A percentile compares a stretch with the other conserved stretches of the same genome.
These are phyloP conservation scores for Ploceus nigricollis DNA, from an alignment of 2,113 vertebrate genomes.

Conservation along the genomic window DNA sequence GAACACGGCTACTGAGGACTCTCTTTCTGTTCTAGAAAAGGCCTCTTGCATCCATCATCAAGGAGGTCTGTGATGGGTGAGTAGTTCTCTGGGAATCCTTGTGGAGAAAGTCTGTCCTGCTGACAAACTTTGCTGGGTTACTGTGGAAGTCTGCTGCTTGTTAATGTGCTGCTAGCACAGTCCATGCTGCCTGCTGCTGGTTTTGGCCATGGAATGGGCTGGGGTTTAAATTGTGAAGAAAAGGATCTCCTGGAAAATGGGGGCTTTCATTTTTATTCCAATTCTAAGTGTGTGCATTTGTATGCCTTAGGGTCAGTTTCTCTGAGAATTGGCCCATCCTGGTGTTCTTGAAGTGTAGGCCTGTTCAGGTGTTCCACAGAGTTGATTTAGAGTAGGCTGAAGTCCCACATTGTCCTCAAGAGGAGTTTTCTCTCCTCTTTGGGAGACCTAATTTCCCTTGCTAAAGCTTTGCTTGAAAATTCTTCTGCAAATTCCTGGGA, in stretches of 20 bases:
- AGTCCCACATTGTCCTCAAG: background rate
- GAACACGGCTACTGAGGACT: background rate
- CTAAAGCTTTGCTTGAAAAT: background rate
- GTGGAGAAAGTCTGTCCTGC: background rate
- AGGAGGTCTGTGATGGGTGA: constrained; percentile 98
- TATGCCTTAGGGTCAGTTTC: background rate
- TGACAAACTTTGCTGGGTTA: background rate
- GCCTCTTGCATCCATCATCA: constrained; percentile 91
- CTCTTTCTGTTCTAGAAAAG: constrained; percentile 84
- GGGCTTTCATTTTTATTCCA: background rate
- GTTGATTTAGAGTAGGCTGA: background rate
- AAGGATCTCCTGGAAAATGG: background rate
- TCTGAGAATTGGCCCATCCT: background rate
- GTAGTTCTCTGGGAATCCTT: constrained; percentile 38
- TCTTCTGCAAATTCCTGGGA: background rate
- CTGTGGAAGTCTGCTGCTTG: background rate
- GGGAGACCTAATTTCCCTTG: background rate
- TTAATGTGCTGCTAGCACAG: background rate
- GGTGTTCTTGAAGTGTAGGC: background rate
- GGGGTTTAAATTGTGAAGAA: background rate
- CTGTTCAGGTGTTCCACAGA: background rate
- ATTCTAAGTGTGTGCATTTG: background rate
- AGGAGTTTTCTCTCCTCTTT: background rate
- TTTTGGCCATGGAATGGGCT: background rate
- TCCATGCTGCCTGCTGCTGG: background rate